phyloP scores from a whole-genome alignment of 1,140 invertebrate species.

The Caligus rogercresseyi region DNA sequence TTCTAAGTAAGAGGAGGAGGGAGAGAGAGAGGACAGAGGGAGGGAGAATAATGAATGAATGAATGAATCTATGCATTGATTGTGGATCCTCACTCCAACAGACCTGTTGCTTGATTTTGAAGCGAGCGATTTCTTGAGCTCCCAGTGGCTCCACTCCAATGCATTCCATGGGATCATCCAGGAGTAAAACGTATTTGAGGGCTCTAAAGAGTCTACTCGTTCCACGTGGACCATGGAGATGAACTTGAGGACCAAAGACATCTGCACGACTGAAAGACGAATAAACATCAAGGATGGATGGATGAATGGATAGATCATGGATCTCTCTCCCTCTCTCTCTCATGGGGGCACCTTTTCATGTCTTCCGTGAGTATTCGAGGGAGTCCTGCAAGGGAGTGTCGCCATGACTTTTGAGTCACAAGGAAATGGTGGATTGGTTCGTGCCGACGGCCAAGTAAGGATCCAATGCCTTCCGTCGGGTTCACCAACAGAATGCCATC shows the following conservation, averaged over 20 bases:
- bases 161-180: background rate
- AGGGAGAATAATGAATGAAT: too few relatives aligned
- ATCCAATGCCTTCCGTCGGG: background rate
- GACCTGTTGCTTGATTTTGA: background rate
- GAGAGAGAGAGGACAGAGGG: too few relatives aligned
- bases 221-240: background rate
- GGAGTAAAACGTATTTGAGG: background rate
- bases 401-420: background rate
- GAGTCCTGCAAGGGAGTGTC: background rate
- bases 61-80: too few relatives aligned
- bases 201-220: background rate
- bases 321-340: background rate
- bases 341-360: background rate
- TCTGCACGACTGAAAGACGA: background rate
- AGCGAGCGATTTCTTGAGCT: background rate
- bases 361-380: background rate
- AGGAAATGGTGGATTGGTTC: background rate
- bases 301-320: background rate
- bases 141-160: background rate
- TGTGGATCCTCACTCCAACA: too few relatives aligned
- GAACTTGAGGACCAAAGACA: background rate
- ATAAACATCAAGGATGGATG: background rate
- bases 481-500: background rate
- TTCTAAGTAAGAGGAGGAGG: background rate
- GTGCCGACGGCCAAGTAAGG: background rate